Base-by-base conservation (phyloP, 37 sponge, comb jelly and placozoan species). In the Lycopodina hypogea region DNA sequence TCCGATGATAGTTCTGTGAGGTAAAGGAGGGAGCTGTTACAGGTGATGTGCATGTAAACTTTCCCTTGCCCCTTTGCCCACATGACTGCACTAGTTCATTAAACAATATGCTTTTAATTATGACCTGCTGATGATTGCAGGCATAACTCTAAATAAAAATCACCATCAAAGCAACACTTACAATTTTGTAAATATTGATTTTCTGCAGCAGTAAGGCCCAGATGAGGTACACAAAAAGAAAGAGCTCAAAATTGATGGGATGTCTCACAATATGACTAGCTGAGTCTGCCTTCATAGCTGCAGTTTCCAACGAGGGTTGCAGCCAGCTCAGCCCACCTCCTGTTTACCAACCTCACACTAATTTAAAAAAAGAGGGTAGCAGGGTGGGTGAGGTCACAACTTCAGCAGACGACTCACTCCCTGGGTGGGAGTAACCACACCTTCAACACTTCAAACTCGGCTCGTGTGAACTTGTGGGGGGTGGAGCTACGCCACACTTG, bases 141-240 rank as follows among this genome's bases (percentile, higher is more conserved):
- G 29, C 6, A 32, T 6, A 41, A 62, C 60, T 79, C 80, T 74
- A 74, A 79, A 37, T 84, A 78, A 67, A 26, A 73, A 72, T 38
- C 85, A 77, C 78, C 78, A 67, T 3, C 24, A 29, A 18, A 66
- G 15, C 53, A 17, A 76, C 19, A 51, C 90, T 75, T 14, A 92
- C 92, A 53, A 74, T 71, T 61, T 87, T 92, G 76, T 92, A 92
- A 23, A 92, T 77, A 65, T 92, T 92, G 42, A 92, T 57, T n/a
- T 83, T 92, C 53, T 92, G 92, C 18, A 87, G 71, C 18, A 79
- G 33, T 21, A 83, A 57, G 38, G 83, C 83, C 18, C 68, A 60
- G 26, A 79, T 69, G 12, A 92, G 81, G 74, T 87, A 92, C 21
- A 71, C 32, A 36, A 92, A 68, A 45, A 92, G 68, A 58, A 83